phyloP scores from a whole-genome alignment of 2,113 vertebrate species.

The Brachyhypopomus occidentalis region DNA sequence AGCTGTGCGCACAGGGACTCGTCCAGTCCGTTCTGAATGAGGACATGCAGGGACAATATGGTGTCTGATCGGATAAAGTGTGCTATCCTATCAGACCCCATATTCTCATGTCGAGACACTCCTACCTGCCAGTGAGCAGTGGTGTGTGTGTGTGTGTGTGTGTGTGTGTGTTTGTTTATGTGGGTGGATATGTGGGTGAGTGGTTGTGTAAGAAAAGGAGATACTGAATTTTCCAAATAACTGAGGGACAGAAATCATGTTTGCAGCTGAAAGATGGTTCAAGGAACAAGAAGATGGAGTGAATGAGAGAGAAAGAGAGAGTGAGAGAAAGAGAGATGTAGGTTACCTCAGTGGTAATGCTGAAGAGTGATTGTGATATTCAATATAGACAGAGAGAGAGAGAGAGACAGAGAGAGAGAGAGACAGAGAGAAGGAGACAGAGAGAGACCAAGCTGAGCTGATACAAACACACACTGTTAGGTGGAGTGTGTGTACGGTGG shows the following conservation, averaged over 20 bases:
- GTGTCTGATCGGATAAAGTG: slow-evolving; percentile 50
- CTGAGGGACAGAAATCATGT: slow-evolving; percentile 10
- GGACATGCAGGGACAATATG: slow-evolving; percentile 29
- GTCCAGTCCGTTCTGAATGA: slow-evolving; percentile 34
- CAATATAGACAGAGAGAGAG: slow-evolving; percentile 13
- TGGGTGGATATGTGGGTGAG: no score
- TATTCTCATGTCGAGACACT: no score
- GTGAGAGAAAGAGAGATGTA: slow-evolving; percentile 14
- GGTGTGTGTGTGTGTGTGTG: background rate
- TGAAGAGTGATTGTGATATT: slow-evolving; percentile 61
- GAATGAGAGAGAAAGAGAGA: slow-evolving; percentile 29
- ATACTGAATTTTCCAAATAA: slow-evolving; percentile 42
- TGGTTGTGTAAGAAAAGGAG: no score
- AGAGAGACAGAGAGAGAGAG: slow-evolving; percentile 18
- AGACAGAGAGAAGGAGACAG: no score
- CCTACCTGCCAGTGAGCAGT: no score
- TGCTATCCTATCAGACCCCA: no score
- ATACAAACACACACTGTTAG: no score
- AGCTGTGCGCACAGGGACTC: slow-evolving; percentile 18
- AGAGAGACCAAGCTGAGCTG: no score
- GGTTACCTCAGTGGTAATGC: slow-evolving; percentile 61
- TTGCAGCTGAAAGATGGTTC: slow-evolving; percentile 18
- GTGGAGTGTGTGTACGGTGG: no score
- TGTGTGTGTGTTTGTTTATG: slow-evolving; percentile 36
- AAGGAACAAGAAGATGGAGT: slow-evolving; percentile 30